Evolutionary conservation across 1,140 invertebrate species (phyloP).

Genomic region (Araneus ventricosus): DNA sequence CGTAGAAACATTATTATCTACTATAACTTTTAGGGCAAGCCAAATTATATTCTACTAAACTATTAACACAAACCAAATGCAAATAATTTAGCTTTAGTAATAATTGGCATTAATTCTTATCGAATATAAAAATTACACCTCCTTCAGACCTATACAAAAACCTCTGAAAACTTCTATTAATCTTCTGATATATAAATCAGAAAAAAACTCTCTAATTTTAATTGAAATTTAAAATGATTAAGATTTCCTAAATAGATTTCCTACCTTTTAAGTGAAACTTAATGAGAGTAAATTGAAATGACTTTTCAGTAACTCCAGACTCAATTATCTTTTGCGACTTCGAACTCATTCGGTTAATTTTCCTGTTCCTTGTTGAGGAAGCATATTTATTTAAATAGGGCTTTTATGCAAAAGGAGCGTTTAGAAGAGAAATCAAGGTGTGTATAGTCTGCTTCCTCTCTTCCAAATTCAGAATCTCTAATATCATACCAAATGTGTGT

Average conservation of each 20-base stretch:
- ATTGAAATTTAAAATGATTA: background rate
- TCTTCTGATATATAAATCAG: too few species aligned
- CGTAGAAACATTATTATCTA: too few species aligned
- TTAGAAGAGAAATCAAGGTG: background rate
- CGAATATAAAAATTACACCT: too few species aligned
- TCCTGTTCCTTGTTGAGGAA: background rate
- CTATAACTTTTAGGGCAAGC: too few species aligned
- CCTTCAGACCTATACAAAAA: too few species aligned
- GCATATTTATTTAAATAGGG: background rate
- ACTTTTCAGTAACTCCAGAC: background rate
- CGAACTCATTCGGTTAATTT: background rate
- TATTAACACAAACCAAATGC: too few species aligned
- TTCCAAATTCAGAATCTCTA: background rate
- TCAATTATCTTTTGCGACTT: background rate
- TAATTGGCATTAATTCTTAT: too few species aligned
- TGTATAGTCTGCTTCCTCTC: background rate
- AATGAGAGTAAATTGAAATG: background rate
- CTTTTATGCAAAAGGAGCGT: background rate
- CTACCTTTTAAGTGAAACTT: background rate
- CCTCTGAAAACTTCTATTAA: too few species aligned
- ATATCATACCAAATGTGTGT: background rate
- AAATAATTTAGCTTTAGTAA: too few species aligned
- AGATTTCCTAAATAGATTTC: too few species aligned
- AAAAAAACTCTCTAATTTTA: background rate
- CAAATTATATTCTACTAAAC: too few species aligned